phyloP scores from a whole-genome alignment of 2,888 invertebrate genomes.

The Ephialtes manifestator region DNA sequence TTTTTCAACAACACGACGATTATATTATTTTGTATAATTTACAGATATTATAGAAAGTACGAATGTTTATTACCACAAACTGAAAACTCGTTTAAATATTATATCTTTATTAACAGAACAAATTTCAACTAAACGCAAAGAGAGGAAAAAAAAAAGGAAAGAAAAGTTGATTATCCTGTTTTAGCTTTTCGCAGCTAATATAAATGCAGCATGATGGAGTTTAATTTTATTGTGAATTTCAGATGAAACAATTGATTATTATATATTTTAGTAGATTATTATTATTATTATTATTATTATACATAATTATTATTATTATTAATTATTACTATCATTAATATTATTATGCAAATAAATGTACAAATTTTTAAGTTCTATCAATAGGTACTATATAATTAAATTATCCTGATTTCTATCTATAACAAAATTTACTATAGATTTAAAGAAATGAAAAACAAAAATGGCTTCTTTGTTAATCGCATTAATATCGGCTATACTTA shows the following conservation, averaged over 20 bases:
- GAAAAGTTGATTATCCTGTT: conserved; percentile 20
- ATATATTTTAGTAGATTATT: conserved; percentile 68
- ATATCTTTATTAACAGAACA: conserved; percentile 25
- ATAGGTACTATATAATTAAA: conserved; percentile 75
- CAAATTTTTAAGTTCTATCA: conserved; percentile 80
- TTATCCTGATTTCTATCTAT: conserved; percentile 64
- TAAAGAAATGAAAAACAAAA: conserved; percentile 16
- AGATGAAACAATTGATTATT: conserved; percentile 65
- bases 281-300: conserved; percentile 77
- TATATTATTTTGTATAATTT: conserved; percentile 56
- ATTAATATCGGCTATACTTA: conserved; percentile 63
- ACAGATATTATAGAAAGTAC: conserved; percentile 9
- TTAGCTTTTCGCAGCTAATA: conserved; percentile 28
- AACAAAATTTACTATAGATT: conserved; percentile 39
- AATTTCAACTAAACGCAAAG: conserved; percentile 40
- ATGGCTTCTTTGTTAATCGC: conserved; percentile 66
- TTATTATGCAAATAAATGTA: conserved; percentile 82
- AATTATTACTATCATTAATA: conserved; percentile 77
- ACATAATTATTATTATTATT: conserved; percentile 76
- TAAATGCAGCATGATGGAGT: conserved; percentile 43
- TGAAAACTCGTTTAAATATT: conserved; percentile 32
- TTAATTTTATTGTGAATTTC: conserved; percentile 68
- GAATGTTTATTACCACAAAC: conserved; percentile 35
- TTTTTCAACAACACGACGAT: conserved; percentile 29
- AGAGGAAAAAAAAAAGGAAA: too few relatives aligned